These are phyloP conservation scores for Corythornis madagascariensis DNA, from an alignment of 2,113 vertebrate genomes.

Conservation along the genomic window DNA sequence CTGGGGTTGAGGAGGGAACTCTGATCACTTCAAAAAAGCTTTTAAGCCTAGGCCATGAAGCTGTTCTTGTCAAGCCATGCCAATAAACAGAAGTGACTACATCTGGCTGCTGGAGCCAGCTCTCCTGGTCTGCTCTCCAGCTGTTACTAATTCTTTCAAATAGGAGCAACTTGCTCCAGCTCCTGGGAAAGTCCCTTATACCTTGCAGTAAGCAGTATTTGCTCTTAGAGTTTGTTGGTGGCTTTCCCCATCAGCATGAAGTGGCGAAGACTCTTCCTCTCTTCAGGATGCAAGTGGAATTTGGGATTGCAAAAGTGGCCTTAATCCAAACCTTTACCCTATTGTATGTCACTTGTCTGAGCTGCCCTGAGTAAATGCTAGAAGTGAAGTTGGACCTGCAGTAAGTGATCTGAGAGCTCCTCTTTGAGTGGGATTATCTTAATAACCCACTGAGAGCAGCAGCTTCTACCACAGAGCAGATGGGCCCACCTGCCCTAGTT, in stretches of 20 bases:
- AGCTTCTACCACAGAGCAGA: neutral
- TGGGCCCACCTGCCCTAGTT: neutral
- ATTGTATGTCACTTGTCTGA: neutral
- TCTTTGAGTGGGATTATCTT: neutral
- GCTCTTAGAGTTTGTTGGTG: neutral
- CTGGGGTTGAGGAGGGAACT: fast-evolving
- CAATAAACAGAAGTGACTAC: neutral
- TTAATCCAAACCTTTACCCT: neutral
- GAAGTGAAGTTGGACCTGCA: neutral
- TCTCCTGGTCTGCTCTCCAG: neutral
- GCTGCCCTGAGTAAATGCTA: neutral
- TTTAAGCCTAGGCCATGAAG: neutral
- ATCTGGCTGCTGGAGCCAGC: neutral
- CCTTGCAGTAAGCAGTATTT: neutral
- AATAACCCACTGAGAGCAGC: neutral
- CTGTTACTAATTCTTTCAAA: neutral
- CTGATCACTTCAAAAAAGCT: neutral
- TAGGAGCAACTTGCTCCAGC: neutral
- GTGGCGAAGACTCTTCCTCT: neutral
- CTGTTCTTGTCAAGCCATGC: neutral
- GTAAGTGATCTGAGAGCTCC: neutral
- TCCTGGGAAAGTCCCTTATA: neutral
- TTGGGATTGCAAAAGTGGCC: neutral
- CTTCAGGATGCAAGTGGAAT: neutral
- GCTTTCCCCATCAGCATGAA: neutral